Evolutionary conservation across 2,888 invertebrate genomes (phyloP).

Genomic region (Meteorus cinctellus): DNA sequence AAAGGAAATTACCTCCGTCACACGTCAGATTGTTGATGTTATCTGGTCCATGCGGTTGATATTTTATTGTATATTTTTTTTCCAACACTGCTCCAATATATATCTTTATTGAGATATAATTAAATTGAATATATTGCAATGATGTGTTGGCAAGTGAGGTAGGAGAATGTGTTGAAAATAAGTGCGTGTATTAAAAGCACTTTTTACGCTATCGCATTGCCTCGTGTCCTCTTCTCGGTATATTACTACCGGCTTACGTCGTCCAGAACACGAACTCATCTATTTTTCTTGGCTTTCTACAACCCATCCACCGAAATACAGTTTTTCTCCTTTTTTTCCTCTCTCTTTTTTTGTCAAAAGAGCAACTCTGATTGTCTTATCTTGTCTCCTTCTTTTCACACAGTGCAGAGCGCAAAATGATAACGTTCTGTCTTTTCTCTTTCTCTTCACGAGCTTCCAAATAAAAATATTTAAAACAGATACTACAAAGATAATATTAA

Average conservation of each 20-base stretch:
- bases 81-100: background rate
- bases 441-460: background rate
- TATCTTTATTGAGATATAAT: background rate
- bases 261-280: slow-evolving; percentile 23
- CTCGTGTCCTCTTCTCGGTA: slow-evolving; percentile 34
- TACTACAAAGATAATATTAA: too few species aligned
- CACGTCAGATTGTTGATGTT: slow-evolving; percentile 23
- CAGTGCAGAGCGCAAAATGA: slow-evolving; percentile 13
- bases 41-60: slow-evolving; percentile 24
- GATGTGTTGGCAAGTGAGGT: background rate
- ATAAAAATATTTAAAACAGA: background rate
- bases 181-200: background rate
- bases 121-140: background rate
- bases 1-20: slow-evolving; percentile 29
- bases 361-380: slow-evolving; percentile 27
- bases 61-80: slow-evolving; percentile 8
- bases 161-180: background rate
- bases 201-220: background rate
- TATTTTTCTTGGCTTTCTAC: background rate
- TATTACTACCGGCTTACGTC: slow-evolving; percentile 32
- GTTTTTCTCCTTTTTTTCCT: background rate
- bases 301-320: background rate
- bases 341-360: background rate
- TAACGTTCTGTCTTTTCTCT: background rate
- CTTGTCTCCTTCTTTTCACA: slow-evolving; percentile 13